Evolutionary conservation across 2,888 invertebrate genomes (phyloP).

Genomic region (Clitarchus hookeri): DNA sequence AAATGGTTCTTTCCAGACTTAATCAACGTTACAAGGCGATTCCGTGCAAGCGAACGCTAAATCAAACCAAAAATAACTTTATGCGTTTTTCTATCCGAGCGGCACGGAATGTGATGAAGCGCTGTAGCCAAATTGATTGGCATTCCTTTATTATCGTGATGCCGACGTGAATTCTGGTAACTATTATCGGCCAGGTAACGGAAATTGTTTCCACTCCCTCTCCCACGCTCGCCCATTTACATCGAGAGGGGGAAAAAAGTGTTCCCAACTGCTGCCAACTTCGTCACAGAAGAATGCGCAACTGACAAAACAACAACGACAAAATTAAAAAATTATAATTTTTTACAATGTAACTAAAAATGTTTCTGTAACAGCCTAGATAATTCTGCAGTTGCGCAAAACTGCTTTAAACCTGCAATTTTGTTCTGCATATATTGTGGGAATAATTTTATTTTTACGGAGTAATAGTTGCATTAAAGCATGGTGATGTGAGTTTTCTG

Average conservation of each 20-base stretch:
- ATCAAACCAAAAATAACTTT: background rate
- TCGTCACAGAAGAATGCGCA: background rate
- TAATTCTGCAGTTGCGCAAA: too few relatives aligned
- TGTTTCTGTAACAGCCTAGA: too few relatives aligned
- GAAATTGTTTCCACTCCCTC: background rate
- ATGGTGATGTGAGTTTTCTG: too few relatives aligned
- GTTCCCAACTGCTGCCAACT: background rate
- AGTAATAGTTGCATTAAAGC: too few relatives aligned
- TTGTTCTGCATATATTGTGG: too few relatives aligned
- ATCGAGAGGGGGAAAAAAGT: too few relatives aligned
- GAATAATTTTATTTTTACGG: too few relatives aligned
- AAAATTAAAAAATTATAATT: too few relatives aligned
- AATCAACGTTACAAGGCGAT: background rate
- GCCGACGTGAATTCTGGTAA: background rate
- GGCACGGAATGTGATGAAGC: background rate
- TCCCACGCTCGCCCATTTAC: background rate
- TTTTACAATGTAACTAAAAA: too few relatives aligned
- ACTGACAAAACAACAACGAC: background rate
- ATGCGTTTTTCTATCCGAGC: background rate
- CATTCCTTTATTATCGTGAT: background rate
- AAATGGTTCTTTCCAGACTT: too few relatives aligned
- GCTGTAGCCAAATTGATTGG: background rate
- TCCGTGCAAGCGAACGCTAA: background rate
- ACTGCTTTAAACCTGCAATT: too few relatives aligned
- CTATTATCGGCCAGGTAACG: background rate